Conservation (phyloP, 1,140 invertebrate species). For the Hylaeus volcanicus region DNA sequence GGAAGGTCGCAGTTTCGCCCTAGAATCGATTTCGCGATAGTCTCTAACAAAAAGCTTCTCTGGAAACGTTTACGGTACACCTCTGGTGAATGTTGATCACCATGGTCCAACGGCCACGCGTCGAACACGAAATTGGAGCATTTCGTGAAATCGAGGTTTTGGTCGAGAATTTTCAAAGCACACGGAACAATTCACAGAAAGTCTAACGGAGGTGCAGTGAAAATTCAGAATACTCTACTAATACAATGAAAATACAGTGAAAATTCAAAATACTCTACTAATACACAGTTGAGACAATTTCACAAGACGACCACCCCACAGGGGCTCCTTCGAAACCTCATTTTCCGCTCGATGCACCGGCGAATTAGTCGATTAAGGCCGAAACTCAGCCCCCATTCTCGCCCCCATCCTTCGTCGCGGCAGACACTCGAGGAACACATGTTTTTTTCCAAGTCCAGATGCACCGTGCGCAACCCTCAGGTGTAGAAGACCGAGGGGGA, state of each 20-base stretch:
- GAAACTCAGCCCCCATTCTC: not conserved
- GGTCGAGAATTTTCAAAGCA: too few species aligned
- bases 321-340: too few species aligned
- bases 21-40: too few species aligned
- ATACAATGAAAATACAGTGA: too few species aligned
- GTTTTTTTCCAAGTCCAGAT: constrained; percentile 64
- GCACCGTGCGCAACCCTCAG: constrained; percentile 54
- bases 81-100: not conserved
- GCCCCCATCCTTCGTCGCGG: not conserved
- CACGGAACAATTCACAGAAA: too few species aligned
- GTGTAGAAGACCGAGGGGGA: constrained; percentile 33
- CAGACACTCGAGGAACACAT: constrained; percentile 49
- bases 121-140: constrained; percentile 3
- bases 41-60: not conserved
- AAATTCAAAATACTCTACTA: too few species aligned
- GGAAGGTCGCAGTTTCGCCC: not conserved
- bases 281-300: too few species aligned
- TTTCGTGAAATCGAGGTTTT: not conserved
- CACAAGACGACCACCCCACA: too few species aligned
- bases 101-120: not conserved
- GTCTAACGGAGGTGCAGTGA: too few species aligned
- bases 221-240: too few species aligned
- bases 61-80: not conserved
- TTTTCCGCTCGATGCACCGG: too few species aligned
- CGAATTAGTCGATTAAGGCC: too few species aligned